Base-by-base conservation (phyloP, 2,888 invertebrate species). In the Liodrosophila aerea region DNA sequence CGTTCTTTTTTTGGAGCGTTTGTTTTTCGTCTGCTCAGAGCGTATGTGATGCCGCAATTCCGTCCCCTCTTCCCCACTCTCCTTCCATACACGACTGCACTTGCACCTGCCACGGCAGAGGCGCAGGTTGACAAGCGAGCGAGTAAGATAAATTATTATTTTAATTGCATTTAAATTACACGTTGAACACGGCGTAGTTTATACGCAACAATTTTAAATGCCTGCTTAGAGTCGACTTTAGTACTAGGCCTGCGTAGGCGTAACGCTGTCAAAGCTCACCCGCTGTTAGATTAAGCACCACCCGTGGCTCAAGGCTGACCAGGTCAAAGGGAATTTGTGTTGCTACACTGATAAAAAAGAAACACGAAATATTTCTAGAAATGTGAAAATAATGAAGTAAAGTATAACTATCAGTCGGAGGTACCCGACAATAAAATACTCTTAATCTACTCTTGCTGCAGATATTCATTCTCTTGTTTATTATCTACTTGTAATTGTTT, bases 141-240 rank as follows among this genome's bases (percentile, higher is more conserved):
- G 83, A 80, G 54, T 66, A 86, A 86, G 81, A 82, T 82, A 86
- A 84, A 82, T 82, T 82, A 82, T 86, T 82, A 74, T 82, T 86
- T 82, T 82, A 82, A 82, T 82, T 82, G 81, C 81, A 86, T 82
- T 82, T 82, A 82, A 86, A 82, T 82, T 82, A 84, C 67, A 82
- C 54, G 69, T 63, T 76, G 49, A 59, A 80, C 46, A 46, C 44
- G 53, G 58, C 72, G 75, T 81, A n/a, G n/a, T n/a, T n/a, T n/a
- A 70, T 70, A 63, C 71, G 68, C 57, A 71, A 77, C 72, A 65
- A 60, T 69, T 69, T 72, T 47, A 80, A 72, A 75, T 60, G 71
- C 60, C 66, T 13, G 11, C 27, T 41, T 7, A 3, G n/a, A 7
- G 2, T 11, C 2, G 2, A 30, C n/a, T 30, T 30, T 7, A 8